Evolutionary conservation across 2,113 vertebrate genomes (phyloP).

Genomic region (Macquaria ambigua): DNA sequence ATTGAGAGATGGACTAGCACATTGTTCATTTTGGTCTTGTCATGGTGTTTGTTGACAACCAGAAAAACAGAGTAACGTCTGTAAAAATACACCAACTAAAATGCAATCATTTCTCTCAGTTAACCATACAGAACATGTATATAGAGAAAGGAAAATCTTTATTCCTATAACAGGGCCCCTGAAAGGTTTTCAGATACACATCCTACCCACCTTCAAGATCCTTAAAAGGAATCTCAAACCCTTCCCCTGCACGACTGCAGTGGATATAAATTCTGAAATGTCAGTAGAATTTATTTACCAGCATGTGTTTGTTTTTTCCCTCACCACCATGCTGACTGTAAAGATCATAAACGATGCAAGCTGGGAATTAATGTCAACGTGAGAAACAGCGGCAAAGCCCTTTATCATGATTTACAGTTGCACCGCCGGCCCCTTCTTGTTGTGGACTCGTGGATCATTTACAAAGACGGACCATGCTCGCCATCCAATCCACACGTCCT

Average conservation of each 20-base stretch:
- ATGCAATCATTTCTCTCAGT: not conserved
- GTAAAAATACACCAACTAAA: not conserved
- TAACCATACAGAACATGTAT: not conserved
- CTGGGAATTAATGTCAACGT: conserved; percentile 69
- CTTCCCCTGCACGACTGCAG: conserved; percentile 33
- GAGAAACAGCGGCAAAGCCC: conserved; percentile 70
- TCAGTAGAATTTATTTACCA: conserved; percentile 58
- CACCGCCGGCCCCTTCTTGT: conserved; percentile 82
- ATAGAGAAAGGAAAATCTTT: not conserved
- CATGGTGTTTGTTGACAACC: not conserved
- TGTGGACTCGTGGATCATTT: conserved; percentile 90
- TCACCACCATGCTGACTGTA: conserved; percentile 60
- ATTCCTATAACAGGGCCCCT: not conserved
- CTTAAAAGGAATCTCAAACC: conserved; percentile 8
- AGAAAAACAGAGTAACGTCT: not conserved
- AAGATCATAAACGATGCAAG: conserved; percentile 74
- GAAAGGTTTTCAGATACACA: conserved; percentile 13
- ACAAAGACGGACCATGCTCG: conserved; percentile 66
- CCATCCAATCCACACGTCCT: conserved; percentile 80
- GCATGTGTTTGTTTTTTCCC: conserved; percentile 64
- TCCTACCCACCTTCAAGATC: conserved; percentile 22
- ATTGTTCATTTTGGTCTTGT: not conserved
- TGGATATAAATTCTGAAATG: conserved; percentile 54
- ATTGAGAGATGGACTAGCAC: not conserved
- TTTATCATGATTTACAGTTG: conserved; percentile 94